Evolutionary conservation across 2,113 vertebrate species (phyloP), one percentile per base, ranked within the genome.

Genomic region (Atlantisia rogersi): DNA sequence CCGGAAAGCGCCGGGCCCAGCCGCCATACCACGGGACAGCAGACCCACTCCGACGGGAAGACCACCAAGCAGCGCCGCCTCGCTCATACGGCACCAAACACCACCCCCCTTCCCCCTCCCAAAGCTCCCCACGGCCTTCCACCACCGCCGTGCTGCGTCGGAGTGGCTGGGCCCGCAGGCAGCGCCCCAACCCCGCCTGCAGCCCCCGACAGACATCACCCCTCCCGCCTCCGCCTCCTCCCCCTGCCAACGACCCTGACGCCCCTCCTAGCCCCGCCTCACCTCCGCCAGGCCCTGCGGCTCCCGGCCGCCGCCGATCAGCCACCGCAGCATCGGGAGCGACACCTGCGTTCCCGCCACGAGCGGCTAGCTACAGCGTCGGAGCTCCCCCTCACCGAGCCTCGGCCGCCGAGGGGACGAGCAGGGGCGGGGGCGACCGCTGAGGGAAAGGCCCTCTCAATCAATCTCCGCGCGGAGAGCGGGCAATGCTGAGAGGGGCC

Each of bases 301-400:
- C 67, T 99, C 99, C 16, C 99, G 98, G 87, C 98, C 98, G 68
- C 98, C 98, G 12, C 99, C 99, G 24, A 99, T 98, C 73, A 99
- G 97, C 99, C 99, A 99, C 40, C 99, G 99, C 79, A 99, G 92
- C 99, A 99, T 99, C 39, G 12, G n/a, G 26, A 26, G 7, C n/a
- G 9, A 22, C 31, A 12, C 28, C 5, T 4, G 24, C 12, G 29
- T 5, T 37, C 25, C 92, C 29, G 55, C 42, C 90, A 84, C 21
- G 48, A 89, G 74, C 53, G 6, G 12, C 37, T 28, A 6, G 3
- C 29, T 21, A 2, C 14, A 3, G 39, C 32, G 10, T 53, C 15
- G 2, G 2, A 2, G 3, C 70, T 2, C 11, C 2, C 26, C 40
- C 29, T 19, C 35, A 26, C 76, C 42, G 16, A 44, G 16, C 59